Percentiles rank a stretch among this genome's conserved stretches.
Conservation (phyloP, 2,888 invertebrate genomes). For the Sphinx pinastri region DNA sequence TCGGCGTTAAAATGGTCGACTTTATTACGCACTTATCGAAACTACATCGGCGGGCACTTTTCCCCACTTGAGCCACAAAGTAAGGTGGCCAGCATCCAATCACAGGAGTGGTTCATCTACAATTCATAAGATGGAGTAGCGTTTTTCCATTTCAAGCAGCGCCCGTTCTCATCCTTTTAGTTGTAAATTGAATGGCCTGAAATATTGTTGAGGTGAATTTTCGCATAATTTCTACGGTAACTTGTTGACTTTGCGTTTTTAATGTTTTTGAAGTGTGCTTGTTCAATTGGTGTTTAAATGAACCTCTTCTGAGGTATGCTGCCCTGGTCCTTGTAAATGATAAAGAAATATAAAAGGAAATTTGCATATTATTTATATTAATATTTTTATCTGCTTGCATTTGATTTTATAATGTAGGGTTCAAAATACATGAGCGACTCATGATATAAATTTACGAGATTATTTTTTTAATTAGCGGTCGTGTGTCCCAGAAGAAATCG, state of each 20-base stretch:
- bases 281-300: neutral
- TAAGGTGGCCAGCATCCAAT: constrained; percentile 29
- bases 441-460: too few relatives aligned
- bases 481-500: too few relatives aligned
- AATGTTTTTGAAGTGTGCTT: neutral
- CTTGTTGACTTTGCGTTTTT: constrained; percentile 13
- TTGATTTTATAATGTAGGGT: too few relatives aligned
- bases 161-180: constrained; percentile 21
- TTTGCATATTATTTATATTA: too few relatives aligned
- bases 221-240: constrained; percentile 4
- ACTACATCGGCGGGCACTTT: constrained; percentile 1
- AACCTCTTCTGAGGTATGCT: neutral
- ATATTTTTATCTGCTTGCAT: too few relatives aligned
- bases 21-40: neutral
- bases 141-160: constrained; percentile 11
- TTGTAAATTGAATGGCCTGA: constrained; percentile 23
- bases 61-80: constrained; percentile 15
- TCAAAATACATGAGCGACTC: too few relatives aligned
- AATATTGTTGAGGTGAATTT: constrained; percentile 21
- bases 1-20: neutral
- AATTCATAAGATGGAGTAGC: constrained; percentile 32
- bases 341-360: neutral
- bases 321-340: neutral
- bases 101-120: constrained; percentile 33
- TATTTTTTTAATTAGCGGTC: too few relatives aligned